phyloP scores from a whole-genome alignment of 2,113 vertebrate species.

The Acanthisitta chloris region DNA sequence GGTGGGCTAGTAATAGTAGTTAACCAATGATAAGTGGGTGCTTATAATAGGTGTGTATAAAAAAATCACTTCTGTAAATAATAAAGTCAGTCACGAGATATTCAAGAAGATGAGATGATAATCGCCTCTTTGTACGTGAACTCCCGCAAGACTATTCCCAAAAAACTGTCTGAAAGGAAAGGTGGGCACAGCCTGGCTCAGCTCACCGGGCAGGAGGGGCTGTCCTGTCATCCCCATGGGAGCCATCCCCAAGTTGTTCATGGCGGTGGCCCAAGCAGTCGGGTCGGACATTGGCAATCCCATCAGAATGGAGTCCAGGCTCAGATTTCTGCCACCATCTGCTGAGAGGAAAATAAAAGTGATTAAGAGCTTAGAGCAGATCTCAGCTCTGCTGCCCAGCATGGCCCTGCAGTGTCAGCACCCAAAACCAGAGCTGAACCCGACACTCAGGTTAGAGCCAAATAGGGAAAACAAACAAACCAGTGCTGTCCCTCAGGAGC shows the following conservation, averaged over 20 bases:
- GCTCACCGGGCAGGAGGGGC: constrained; percentile 88
- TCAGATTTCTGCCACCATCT: constrained; percentile 86
- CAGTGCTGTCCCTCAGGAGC: neutral
- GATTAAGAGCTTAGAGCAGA: neutral
- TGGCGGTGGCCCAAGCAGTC: constrained; percentile 91
- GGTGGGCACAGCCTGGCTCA: neutral
- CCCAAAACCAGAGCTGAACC: neutral
- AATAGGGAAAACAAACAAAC: too few species aligned
- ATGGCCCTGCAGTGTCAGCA: neutral
- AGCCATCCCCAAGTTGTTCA: constrained; percentile 96
- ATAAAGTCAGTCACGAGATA: too few species aligned
- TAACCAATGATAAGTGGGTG: too few species aligned
- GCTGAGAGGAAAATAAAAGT: constrained; percentile 32
- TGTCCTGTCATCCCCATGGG: constrained; percentile 89
- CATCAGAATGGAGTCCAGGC: constrained; percentile 86
- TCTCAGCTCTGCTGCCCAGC: neutral
- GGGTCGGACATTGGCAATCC: constrained; percentile 91
- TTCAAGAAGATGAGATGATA: too few species aligned
- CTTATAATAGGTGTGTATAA: too few species aligned
- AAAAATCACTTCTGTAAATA: too few species aligned
- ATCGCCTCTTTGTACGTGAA: too few species aligned
- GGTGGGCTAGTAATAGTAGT: too few species aligned
- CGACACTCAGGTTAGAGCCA: neutral
- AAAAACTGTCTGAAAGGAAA: neutral
- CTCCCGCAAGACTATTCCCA: too few species aligned